Evolutionary conservation across 2,888 invertebrate genomes (phyloP).

Genomic region (Chalcis sispes): DNA sequence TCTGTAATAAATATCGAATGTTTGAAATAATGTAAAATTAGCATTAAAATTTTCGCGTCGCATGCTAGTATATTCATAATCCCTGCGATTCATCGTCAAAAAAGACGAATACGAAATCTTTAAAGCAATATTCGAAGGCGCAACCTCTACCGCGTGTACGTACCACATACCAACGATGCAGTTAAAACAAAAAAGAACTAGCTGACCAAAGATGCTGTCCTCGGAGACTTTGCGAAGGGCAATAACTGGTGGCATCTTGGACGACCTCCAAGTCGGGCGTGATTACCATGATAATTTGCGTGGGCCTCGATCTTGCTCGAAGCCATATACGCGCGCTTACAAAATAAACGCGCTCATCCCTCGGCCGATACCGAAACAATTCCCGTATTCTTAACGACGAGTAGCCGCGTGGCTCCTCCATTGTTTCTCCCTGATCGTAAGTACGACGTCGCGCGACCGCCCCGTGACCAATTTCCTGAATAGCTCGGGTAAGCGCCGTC

Average conservation of each 20-base stretch:
- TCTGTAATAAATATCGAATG: too few species aligned
- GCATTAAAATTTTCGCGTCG: not conserved
- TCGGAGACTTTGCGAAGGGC: not conserved
- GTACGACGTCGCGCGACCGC: not conserved
- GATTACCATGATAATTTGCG: slow-evolving; percentile 70
- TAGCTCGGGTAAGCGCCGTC: not conserved
- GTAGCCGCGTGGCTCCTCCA: slow-evolving; percentile 7
- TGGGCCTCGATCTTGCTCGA: not conserved
- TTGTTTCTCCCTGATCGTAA: slow-evolving; percentile 32
- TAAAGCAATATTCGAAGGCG: not conserved
- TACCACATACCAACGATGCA: not conserved
- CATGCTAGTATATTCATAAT: too few species aligned
- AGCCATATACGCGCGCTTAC: slow-evolving; percentile 31
- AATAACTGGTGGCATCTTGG: slow-evolving; percentile 67
- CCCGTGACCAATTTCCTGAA: slow-evolving; percentile 24
- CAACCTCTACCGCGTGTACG: too few species aligned
- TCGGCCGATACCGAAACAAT: slow-evolving; percentile 60
- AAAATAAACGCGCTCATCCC: slow-evolving; percentile 58
- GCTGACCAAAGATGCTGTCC: not conserved
- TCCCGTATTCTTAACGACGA: slow-evolving; percentile 47
- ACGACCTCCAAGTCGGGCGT: slow-evolving; percentile 64
- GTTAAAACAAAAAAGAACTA: not conserved
- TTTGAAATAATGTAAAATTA: not conserved
- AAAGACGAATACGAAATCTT: too few species aligned
- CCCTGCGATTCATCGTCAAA: too few species aligned